Percentiles rank a stretch among this genome's conserved stretches.
Evolutionary conservation across 2,797 vertebrate genomes (phyloP).

Genomic region (Gadopsis marmoratus): DNA sequence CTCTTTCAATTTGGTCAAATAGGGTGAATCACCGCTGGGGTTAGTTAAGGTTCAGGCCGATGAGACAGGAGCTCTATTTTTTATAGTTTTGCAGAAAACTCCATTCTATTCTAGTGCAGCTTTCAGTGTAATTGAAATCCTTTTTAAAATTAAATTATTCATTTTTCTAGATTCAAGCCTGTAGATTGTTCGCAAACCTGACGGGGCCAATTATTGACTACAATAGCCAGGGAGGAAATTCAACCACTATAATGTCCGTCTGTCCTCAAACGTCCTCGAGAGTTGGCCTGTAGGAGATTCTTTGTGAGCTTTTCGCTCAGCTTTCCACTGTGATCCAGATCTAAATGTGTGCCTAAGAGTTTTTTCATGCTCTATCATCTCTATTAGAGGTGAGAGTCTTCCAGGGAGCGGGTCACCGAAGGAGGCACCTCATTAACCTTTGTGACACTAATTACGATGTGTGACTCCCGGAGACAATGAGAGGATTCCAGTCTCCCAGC

Average conservation of each 20-base stretch:
- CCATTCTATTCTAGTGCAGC: slow-evolving; percentile 22
- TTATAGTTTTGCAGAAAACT: slow-evolving; percentile 3
- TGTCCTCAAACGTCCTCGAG: background rate
- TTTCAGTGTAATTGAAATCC: slow-evolving; percentile 46
- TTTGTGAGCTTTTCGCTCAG: background rate
- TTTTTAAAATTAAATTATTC: slow-evolving; percentile 23
- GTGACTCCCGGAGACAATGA: slow-evolving; percentile 44
- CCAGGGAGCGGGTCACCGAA: slow-evolving; percentile 33
- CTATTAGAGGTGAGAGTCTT: slow-evolving; percentile 47
- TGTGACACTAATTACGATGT: slow-evolving; percentile 63
- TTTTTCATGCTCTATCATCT: slow-evolving; percentile 39
- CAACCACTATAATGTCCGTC: background rate
- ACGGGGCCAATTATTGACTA: slow-evolving; percentile 22
- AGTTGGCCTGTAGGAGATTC: background rate
- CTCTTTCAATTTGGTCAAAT: slow-evolving; percentile 25
- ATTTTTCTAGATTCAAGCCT: slow-evolving; percentile 7
- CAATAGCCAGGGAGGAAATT: slow-evolving; percentile 17
- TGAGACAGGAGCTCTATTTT: background rate
- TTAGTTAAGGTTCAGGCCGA: slow-evolving; percentile 32
- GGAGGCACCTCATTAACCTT: slow-evolving; percentile 78
- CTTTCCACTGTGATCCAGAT: slow-evolving; percentile 30
- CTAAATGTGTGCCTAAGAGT: slow-evolving; percentile 33
- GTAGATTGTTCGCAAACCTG: slow-evolving; percentile 22
- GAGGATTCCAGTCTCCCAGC: slow-evolving; percentile 32
- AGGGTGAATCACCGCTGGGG: slow-evolving; percentile 9